Conservation (phyloP, 2,888 invertebrate genomes). For the Plagodis pulveraria region DNA sequence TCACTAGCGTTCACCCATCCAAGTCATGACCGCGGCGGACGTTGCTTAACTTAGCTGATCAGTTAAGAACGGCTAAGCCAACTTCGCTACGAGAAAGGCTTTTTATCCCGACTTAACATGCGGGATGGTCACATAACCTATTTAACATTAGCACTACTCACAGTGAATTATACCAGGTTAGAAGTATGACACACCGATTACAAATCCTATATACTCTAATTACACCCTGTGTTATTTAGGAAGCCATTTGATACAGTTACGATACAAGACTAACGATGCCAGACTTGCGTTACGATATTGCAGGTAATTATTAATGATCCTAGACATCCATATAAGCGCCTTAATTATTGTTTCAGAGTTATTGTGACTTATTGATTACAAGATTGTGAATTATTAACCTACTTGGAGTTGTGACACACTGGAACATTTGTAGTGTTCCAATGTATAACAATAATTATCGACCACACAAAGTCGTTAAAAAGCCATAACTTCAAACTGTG, state of each 20-base stretch:
- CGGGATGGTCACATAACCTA: too few relatives aligned
- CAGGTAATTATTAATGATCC: constrained; percentile 48
- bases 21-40: too few relatives aligned
- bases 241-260: constrained; percentile 19
- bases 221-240: constrained; percentile 6
- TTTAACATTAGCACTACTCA: too few relatives aligned
- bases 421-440: constrained; percentile 2
- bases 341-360: constrained; percentile 42
- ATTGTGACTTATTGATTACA: constrained; percentile 47
- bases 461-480: too few relatives aligned
- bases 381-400: constrained; percentile 43
- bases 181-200: constrained; percentile 1
- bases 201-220: constrained; percentile 14
- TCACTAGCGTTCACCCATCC: too few relatives aligned
- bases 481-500: too few relatives aligned
- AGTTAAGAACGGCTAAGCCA: too few relatives aligned
- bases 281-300: constrained; percentile 5
- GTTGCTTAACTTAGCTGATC: too few relatives aligned
- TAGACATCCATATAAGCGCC: constrained; percentile 39
- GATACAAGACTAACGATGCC: not conserved
- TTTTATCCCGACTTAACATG: too few relatives aligned
- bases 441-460: too few relatives aligned
- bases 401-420: constrained; percentile 39
- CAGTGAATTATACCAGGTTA: too few relatives aligned
- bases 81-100: too few relatives aligned